Conservation (phyloP, 2,797 vertebrate species). For the Phalanger gymnotis region DNA sequence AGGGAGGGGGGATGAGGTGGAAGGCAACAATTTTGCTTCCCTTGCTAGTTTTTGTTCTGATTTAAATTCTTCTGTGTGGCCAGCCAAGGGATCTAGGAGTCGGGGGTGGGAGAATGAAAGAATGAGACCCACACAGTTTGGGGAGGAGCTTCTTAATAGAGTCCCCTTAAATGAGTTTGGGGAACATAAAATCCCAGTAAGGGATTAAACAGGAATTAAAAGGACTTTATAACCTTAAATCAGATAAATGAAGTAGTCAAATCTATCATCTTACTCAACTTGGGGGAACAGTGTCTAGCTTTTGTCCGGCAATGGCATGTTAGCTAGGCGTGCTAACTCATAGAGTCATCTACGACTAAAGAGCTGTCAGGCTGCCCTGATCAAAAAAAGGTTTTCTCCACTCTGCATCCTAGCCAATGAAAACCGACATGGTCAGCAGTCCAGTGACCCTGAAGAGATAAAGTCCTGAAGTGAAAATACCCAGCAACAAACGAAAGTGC, state of each 20-base stretch:
- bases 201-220: background rate
- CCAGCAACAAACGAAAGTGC: background rate
- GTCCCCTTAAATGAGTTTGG: background rate
- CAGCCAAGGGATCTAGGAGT: background rate
- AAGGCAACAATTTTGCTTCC: background rate
- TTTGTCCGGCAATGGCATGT: background rate
- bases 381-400: background rate
- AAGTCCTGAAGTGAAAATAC: background rate
- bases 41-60: background rate
- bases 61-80: background rate
- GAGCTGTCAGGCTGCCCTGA: background rate
- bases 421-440: background rate
- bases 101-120: too few relatives aligned
- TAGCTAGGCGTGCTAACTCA: background rate
- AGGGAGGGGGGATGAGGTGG: background rate
- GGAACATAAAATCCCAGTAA: background rate
- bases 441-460: background rate
- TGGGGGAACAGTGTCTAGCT: background rate
- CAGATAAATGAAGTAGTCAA: background rate
- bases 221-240: background rate
- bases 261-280: background rate
- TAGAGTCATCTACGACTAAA: background rate
- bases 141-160: background rate
- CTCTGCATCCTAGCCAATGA: background rate
- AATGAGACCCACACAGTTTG: background rate